These are phyloP conservation scores for Hippocampus zosterae DNA, from an alignment of 2,113 vertebrate species.

Conservation along the genomic window DNA sequence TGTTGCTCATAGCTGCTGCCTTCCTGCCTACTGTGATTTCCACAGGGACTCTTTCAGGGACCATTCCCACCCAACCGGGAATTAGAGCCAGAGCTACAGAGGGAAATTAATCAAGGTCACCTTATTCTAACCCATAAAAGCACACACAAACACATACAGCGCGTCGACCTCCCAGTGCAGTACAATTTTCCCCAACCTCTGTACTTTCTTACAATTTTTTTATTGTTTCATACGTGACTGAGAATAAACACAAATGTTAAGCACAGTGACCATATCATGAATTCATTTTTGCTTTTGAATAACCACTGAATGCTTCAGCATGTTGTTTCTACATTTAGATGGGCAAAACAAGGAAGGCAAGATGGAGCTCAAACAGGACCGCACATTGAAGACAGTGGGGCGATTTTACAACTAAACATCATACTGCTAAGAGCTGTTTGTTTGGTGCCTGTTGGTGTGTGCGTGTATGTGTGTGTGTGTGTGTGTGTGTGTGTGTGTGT, in stretches of 20 bases:
- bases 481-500: neutral
- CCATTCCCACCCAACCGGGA: constrained; percentile 65
- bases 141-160: neutral
- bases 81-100: constrained; percentile 61
- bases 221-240: constrained; percentile 1
- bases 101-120: constrained; percentile 70
- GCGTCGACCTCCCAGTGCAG: no score
- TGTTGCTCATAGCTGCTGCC: constrained; percentile 60
- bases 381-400: constrained; percentile 3
- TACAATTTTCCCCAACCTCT: neutral
- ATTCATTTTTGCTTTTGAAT: constrained; percentile 1
- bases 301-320: neutral
- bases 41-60: constrained; percentile 69
- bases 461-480: constrained; percentile 6
- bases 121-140: constrained; percentile 44
- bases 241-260: constrained; percentile 1
- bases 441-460: constrained; percentile 6
- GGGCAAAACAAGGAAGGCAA: neutral
- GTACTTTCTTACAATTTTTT: neutral
- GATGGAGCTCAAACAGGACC: neutral
- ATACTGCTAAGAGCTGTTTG: neutral
- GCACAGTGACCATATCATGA: neutral
- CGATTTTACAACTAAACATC: constrained; percentile 5
- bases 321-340: neutral
- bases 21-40: constrained; percentile 71